Evolutionary conservation across 2,888 invertebrate genomes (phyloP), one percentile per base, ranked within the genome.

Genomic region (Dryomyza anilis): DNA sequence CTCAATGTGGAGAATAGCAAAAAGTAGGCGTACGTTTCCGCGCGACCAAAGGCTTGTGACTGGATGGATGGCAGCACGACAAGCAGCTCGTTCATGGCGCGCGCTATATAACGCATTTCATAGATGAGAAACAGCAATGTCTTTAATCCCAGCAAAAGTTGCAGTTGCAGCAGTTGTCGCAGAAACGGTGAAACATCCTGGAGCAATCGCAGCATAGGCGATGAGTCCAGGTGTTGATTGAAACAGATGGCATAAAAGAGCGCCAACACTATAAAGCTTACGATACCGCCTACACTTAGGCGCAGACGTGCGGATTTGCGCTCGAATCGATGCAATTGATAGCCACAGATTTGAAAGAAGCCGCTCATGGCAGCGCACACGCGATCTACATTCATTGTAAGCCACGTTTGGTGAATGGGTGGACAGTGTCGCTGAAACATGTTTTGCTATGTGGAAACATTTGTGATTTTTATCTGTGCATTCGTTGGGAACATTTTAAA

Each of bases 111-210:
- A 8, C 69, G 71, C 61, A 74, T 74, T 53, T 75, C 72, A 43
- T 72, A 76, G 1, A 79, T 5, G 1, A 71, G 68, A 25, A 75
- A 74, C 5, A 71, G n/a, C 48, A 76, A 72, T 0, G 69, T 71
- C 46, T 77, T 82, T 1, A 76, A 23, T 1, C 80, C 74, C 58
- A 81, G 52, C 1, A 77, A 3, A 1, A 81, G 48, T 8, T 81
- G 81, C 2, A 75, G 36, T 1, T 76, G 73, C 1, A 72, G 73
- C 23, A 79, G 65, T 8, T 68, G 63, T 23, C 69, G 63, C 0
- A 82, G 67, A 66, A 79, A 74, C 2, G 79, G 78, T 3, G 79
- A 77, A 12, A 76, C 68, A 45, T 76, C 76, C 10, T 66, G 39
- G 8, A 81, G 58, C 6, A 76, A 58, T 23, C 71, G 69, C 12